Base-by-base conservation (phyloP, 2,113 vertebrate species). In the Pseudorasbora parva region DNA sequence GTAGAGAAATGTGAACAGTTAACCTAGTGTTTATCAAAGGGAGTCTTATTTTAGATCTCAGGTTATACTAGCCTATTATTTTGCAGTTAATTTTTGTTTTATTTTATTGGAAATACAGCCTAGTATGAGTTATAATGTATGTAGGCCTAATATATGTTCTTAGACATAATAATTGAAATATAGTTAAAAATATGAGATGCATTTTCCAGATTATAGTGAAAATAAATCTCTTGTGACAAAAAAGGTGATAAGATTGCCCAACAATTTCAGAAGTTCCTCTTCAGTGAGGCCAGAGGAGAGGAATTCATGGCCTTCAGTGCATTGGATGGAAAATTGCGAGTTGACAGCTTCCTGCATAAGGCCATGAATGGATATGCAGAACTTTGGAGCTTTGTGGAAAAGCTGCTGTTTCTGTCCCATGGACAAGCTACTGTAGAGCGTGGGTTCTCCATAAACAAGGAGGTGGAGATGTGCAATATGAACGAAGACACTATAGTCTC, bases 281-380 rank as follows among this genome's bases (percentile, higher is more conserved):
- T 59, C 74, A 79, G 49, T 80, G 85, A 86, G 74, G 81, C 85
- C 75, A 80, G 81, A 86, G 81, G 74, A 72, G 85, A 60, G 41
- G 71, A 57, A 68, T 85, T 85, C 71, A 43, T 81, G 60, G 60
- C 60, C 64, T 86, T 86, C 60, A 86, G 47, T 78, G 37, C 41
- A 33, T 45, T 54, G 57, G 78, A 76, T 81, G 71, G 49, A 77
- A 82, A 86, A 62, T 82, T 66, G 11, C 33, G 73, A 83, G 85
- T 83, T 64, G 85, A 85, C 71, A 81, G 51, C 56, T 85, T 85
- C 59, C 78, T 85, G 41, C 84, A 85, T 51, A 57, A 84, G 84
- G 57, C 37, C 47, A 82, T 85, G 78, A 85, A 68, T 56, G 33
- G 43, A 45, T 81, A 76, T 57, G 5, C 77, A 68, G 69, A 81